These are phyloP conservation scores for Syrista parreyssii DNA, from an alignment of 2,888 invertebrate species.

Conservation along the genomic window DNA sequence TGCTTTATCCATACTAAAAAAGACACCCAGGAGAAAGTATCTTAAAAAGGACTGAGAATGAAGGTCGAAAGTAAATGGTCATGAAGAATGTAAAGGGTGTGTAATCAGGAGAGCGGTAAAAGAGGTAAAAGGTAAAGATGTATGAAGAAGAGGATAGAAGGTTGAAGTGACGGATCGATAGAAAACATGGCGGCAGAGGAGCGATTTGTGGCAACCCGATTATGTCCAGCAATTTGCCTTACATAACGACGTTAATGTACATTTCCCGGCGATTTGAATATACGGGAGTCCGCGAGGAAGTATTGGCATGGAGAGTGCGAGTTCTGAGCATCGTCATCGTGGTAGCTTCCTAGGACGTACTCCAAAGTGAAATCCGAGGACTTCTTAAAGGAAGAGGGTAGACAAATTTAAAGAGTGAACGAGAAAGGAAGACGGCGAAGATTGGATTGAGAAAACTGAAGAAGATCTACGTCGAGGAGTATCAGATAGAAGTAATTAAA, in stretches of 20 bases:
- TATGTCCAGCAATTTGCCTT: constrained; percentile 27
- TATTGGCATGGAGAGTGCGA: not conserved
- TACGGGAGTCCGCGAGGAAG: constrained; percentile 8
- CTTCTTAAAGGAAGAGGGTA: not conserved
- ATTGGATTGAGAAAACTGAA: not conserved
- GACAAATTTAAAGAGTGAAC: not conserved
- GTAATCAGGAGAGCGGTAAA: not conserved
- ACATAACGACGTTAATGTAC: constrained; percentile 40
- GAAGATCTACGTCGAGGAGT: not conserved
- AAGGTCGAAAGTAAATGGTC: not conserved
- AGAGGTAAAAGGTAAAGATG: not conserved
- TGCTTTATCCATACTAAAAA: not conserved
- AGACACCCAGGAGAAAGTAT: not conserved
- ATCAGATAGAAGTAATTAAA: not conserved
- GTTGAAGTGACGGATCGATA: not conserved
- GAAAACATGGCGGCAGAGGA: constrained; percentile 35
- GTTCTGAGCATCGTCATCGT: not conserved
- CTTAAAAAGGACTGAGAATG: not conserved
- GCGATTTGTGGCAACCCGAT: constrained; percentile 29
- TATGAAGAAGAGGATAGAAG: not conserved
- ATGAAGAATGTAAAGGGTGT: not conserved
- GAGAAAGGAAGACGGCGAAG: constrained; percentile 15
- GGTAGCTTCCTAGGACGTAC: not conserved
- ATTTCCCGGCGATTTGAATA: constrained; percentile 24
- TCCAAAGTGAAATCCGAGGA: not conserved